A percentile compares a stretch with the other conserved stretches of the same genome.
phyloP scores from a whole-genome alignment of 2,113 vertebrate species.

The Strix aluco region DNA sequence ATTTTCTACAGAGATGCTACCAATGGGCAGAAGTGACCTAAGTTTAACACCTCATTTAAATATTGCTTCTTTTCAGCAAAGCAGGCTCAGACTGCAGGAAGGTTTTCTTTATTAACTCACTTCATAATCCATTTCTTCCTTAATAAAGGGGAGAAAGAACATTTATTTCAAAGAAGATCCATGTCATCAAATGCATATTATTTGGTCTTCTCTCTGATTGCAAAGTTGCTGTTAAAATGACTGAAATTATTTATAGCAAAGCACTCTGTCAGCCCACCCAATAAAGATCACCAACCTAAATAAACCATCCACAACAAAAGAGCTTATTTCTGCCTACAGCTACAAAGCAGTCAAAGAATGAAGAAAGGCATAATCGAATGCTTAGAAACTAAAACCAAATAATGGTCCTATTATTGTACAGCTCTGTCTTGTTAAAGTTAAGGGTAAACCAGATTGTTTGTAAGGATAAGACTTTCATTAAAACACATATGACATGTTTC shows the following conservation, averaged over 20 bases:
- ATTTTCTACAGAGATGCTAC: background rate
- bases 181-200: background rate
- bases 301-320: background rate
- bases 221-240: background rate
- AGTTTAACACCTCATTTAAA: background rate
- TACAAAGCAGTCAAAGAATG: background rate
- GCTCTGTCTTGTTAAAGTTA: background rate
- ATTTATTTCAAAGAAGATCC: background rate
- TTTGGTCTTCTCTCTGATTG: background rate
- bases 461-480: background rate
- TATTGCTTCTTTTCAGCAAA: background rate
- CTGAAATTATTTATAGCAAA: slow-evolving; percentile 10
- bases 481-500: background rate
- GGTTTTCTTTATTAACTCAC: background rate
- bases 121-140: slow-evolving; percentile 7
- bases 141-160: background rate
- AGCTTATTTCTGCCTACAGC: background rate
- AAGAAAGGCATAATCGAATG: background rate
- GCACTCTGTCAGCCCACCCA: background rate
- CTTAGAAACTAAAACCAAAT: background rate
- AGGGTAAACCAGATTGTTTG: background rate
- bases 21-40: background rate
- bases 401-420: background rate
- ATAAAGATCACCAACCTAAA: background rate
- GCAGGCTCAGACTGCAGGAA: background rate